Evolutionary conservation across 2,113 vertebrate genomes (phyloP), one percentile per base, ranked within the genome.

Genomic region (Ammodramus savannarum): DNA sequence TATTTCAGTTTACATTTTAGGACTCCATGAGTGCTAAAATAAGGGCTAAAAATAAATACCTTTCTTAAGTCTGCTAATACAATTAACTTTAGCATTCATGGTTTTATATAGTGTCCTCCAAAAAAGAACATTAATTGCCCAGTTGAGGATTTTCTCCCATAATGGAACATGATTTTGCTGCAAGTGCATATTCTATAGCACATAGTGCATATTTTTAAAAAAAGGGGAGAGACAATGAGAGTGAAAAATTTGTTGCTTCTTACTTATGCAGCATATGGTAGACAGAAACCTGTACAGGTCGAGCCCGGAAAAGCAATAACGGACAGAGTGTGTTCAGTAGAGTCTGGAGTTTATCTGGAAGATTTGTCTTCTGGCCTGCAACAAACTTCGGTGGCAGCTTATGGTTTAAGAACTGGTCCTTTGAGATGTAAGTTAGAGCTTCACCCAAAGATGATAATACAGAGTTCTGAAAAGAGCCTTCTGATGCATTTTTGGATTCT

Each of bases 251-350:
- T 57, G 13, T 74, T 87, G 51, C 80, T 44, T 81, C 98, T 98
- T 98, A 99, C 99, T 99, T 99, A 95, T 98, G 97, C n/a, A 99
- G 96, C 92, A 99, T 97, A 72, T 98, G 98, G 95, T 98, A 99
- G 77, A 98, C 97, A 6, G 98, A 96, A 66, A 99, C 97, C 95
- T 99, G 99, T 77, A 99, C 98, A 36, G 99, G 98, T 61, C 99
- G 98, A 84, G 98, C 98, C 93, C 97, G 98, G 94, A 98, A 99
- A 80, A 99, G 98, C 74, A 99, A 97, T 93, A 99, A 92, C 2
- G 99, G 99, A 55, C 98, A 98, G 52, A 99, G 95, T 0, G 98
- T 99, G 88, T 99, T 99, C 71, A 99, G 97, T 23, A 99, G 97
- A 16, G 99, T 99, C 97, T 99, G 99, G 16, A 99, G 97, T 34